Percentiles rank a stretch among this genome's conserved stretches.
phyloP scores from a whole-genome alignment of 2,113 vertebrate species.

The Seriola quinqueradiata region DNA sequence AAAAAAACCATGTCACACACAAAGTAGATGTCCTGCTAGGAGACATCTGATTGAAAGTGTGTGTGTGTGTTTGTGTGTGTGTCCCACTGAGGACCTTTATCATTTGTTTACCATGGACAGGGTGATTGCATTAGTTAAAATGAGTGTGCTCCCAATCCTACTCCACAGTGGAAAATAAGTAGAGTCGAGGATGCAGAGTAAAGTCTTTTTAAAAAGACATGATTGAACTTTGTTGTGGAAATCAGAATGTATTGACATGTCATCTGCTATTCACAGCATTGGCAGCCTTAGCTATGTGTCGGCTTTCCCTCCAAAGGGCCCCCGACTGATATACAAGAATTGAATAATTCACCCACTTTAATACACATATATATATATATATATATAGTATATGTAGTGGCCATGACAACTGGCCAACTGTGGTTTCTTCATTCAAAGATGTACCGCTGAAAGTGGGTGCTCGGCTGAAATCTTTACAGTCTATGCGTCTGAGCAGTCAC shows the following conservation, averaged over 20 bases:
- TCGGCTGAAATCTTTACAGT: no score
- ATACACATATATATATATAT: no score
- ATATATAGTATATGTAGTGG: no score
- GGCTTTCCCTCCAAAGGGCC: no score
- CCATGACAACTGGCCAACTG: no score
- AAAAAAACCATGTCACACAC: no score
- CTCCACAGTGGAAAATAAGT: slow-evolving; percentile 47
- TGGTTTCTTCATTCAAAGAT: no score
- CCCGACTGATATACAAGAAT: no score
- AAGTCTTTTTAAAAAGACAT: slow-evolving; percentile 20
- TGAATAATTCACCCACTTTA: neutral
- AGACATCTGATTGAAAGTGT: slow-evolving; percentile 20
- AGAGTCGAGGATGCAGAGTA: slow-evolving; percentile 21
- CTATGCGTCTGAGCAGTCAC: no score
- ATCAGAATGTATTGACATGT: slow-evolving; percentile 39
- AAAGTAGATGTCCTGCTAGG: slow-evolving; percentile 26
- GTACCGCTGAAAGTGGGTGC: no score
- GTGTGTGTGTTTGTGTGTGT: neutral
- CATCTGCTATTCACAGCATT: slow-evolving; percentile 2
- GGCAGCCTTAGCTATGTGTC: neutral
- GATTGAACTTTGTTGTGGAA: slow-evolving; percentile 56
- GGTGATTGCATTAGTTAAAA: slow-evolving; percentile 45
- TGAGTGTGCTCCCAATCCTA: slow-evolving; percentile 32
- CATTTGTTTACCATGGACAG: slow-evolving; percentile 52
- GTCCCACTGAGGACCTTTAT: slow-evolving; percentile 35